Evolutionary conservation across 2,888 invertebrate species (phyloP).

Genomic region (Mylabris sibirica): DNA sequence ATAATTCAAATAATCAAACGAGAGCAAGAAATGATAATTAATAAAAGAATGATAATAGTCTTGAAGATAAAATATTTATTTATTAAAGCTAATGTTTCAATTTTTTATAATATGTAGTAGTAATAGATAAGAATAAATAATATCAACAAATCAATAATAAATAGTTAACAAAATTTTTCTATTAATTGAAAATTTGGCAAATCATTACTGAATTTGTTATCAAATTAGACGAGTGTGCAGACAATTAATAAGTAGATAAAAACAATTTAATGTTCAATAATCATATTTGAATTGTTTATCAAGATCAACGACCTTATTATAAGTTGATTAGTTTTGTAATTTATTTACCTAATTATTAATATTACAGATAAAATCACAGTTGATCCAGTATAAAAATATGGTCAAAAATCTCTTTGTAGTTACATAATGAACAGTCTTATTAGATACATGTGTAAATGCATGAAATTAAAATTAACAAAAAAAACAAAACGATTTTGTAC

Average conservation of each 20-base stretch:
- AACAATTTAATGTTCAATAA: background rate
- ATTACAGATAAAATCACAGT: constrained; percentile 32
- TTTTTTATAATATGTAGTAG: background rate
- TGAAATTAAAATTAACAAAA: constrained; percentile 22
- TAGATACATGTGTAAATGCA: constrained; percentile 27
- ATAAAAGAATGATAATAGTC: background rate
- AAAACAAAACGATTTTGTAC: constrained; percentile 23
- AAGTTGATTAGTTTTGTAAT: background rate
- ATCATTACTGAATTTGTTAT: background rate
- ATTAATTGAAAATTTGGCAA: background rate
- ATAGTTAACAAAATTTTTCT: background rate
- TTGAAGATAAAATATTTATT: background rate
- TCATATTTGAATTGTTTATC: background rate
- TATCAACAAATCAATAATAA: background rate
- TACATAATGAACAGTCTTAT: constrained; percentile 25
- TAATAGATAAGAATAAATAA: background rate
- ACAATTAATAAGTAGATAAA: constrained; percentile 4
- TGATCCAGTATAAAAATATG: constrained; percentile 30
- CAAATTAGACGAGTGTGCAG: background rate
- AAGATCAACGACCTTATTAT: background rate
- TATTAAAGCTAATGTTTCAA: background rate
- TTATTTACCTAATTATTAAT: constrained; percentile 16
- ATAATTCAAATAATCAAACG: background rate
- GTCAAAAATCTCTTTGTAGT: constrained; percentile 17
- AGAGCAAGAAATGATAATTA: background rate